Evolutionary conservation across 2,797 vertebrate genomes (phyloP), one percentile per base, ranked within the genome.

Genomic region (Pogonophryne albipinna): DNA sequence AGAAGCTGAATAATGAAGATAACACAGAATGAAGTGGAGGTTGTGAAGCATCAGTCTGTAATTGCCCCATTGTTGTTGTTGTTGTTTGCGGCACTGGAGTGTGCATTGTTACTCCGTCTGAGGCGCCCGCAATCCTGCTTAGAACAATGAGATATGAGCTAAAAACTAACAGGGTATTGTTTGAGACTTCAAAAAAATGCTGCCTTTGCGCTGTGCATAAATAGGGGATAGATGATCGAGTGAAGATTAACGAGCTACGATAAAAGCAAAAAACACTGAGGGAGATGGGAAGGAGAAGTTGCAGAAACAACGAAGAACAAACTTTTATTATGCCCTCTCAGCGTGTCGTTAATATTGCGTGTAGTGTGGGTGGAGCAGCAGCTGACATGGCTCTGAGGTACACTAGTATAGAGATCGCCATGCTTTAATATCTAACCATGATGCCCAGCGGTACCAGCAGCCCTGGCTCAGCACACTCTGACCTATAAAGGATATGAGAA

Each of bases 1-100:
- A 93, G 93, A 93, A 95, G 93, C 95, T 96, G 96, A 96, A 94
- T 93, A 95, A 96, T 94, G 95, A 95, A 95, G 96, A 96, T 96
- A 96, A 95, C 95, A 85, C 88, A 91, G 92, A 85, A 87, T 78
- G 88, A 90, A 94, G 90, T 93, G 89, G 93, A 89, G 93, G 91
- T 89, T 91, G 90, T 87, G 90, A 90, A 92, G 90, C 90, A 86
- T 87, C 86, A 68, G 91, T 95, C 95, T 94, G 93, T 95, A 94
- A 95, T 96, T 96, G 95, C 85, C 69, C 63, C 86, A 84, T 86
- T 52, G 86, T 88, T 81, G 62, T 88, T 81, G 87, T 90, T 84
- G 78, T 84, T 86, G 86, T 92, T 92, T 80, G 76, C 15, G 45
- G 82, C 83, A 50, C 72, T 50, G 75, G 62, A 42, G 73, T 34